Conservation (phyloP, 2,888 invertebrate genomes). For the Clunio marinus region DNA sequence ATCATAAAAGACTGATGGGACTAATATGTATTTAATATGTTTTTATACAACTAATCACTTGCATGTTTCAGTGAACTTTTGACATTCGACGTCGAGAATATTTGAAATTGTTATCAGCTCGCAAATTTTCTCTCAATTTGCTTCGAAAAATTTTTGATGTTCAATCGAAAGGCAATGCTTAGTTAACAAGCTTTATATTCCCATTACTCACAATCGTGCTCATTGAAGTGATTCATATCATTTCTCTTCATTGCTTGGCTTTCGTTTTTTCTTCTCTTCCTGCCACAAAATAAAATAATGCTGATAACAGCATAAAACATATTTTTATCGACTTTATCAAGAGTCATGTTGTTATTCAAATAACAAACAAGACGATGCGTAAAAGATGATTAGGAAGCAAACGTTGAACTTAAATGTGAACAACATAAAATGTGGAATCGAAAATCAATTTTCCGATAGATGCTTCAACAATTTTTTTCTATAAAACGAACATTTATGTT, state of each 20-base stretch:
- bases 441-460: conserved; percentile 18
- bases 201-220: background rate
- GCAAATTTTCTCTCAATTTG: conserved; percentile 3
- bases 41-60: background rate
- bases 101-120: background rate
- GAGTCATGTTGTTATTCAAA: background rate
- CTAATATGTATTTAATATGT: background rate
- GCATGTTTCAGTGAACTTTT: background rate
- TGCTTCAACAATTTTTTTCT: no score
- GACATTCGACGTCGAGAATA: background rate
- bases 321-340: background rate
- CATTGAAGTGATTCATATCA: no score
- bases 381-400: background rate
- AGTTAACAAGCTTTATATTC: background rate
- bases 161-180: no score
- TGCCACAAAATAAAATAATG: background rate
- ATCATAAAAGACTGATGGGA: background rate
- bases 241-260: background rate
- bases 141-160: no score
- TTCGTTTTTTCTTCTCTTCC: background rate
- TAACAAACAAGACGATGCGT: background rate
- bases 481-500: no score
- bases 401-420: background rate
- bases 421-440: background rate
- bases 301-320: background rate